Evolutionary conservation across 1,140 invertebrate species (phyloP), one percentile per base, ranked within the genome.

Genomic region (Trichonephila clavipes): DNA sequence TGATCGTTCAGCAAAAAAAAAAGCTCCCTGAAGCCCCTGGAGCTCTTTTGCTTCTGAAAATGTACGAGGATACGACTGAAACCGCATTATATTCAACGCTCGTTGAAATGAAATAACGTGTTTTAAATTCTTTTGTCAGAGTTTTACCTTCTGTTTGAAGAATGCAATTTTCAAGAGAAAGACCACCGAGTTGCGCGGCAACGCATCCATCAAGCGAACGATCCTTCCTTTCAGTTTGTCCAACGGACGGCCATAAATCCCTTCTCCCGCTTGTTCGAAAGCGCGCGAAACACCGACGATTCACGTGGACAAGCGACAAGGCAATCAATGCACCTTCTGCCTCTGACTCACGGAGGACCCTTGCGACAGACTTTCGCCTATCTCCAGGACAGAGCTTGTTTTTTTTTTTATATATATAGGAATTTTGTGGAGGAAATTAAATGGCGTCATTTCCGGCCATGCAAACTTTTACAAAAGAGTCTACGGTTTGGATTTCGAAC

Each of bases 371-470:
- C 62, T 19, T 7, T 21, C n/a, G 62, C 62, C 21, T n/a, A 51
- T 51, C 51, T 51, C 51, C 0, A 51, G 51, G 0, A 10, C 4
- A 51, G 10, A 51, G 19, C 18, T n/a, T n/a, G 0, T 64, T 21
- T 64, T 66, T 62, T 72, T 69, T 69, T 69, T n/a, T n/a, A n/a
- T n/a, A n/a, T n/a, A n/a, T 28, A 72, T 40, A n/a, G 44, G 14
- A 12, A 51, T 81, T 51, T 81, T 90, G 72, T 90, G 62, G 51
- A 44, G 88, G 59, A 90, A 40, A 90, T 81, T 7, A 69, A 90
- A 81, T 90, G 88, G 66, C 88, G 69, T 90, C 88, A 90, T 81
- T 90, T 90, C 88, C 88, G 66, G 88, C 69, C n/a, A 89, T 90
- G 51, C 69, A 34, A 72, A 72, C 51, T 90, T 19, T 90, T 90